A percentile compares a stretch with the other conserved stretches of the same genome.
Evolutionary conservation across 2,888 invertebrate species (phyloP).

Genomic region (Rhingia campestris): DNA sequence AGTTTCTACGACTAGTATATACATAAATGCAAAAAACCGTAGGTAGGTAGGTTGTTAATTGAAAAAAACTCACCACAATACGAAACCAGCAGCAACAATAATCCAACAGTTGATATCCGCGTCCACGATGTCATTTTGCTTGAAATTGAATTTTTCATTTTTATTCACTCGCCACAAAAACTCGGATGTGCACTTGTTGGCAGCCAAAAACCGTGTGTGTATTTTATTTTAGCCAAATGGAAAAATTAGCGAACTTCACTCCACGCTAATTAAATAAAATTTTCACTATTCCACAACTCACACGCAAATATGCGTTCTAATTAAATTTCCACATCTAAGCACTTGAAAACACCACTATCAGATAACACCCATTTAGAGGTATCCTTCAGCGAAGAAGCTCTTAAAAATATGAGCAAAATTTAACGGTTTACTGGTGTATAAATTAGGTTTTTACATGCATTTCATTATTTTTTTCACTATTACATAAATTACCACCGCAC

Average conservation of each 20-base stretch:
- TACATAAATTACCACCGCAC: conserved; percentile 4
- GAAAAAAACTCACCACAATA: conserved; percentile 56
- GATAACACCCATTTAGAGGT: conserved; percentile 20
- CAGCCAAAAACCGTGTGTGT: conserved; percentile 1
- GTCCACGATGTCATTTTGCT: conserved; percentile 49
- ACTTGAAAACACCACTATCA: conserved; percentile 30
- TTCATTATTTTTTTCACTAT: not conserved
- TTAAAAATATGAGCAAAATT: not conserved
- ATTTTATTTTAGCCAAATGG: not conserved
- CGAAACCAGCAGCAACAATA: conserved; percentile 60
- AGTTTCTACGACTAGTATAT: no score
- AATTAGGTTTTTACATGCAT: conserved; percentile 4
- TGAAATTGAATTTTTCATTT: conserved; percentile 25
- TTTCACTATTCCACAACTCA: conserved; percentile 30
- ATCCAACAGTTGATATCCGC: conserved; percentile 63
- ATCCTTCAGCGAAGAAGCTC: conserved; percentile 27
- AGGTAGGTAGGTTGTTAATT: no score
- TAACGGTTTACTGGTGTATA: not conserved
- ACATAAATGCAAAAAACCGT: no score
- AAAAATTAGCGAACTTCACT: not conserved
- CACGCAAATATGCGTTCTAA: conserved; percentile 28
- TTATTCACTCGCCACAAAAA: not conserved
- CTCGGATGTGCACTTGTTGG: conserved; percentile 15
- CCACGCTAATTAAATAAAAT: conserved; percentile 35
- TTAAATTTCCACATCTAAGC: conserved; percentile 48